Base-by-base conservation (phyloP, 2,888 invertebrate species). In the Lysandra bellargus region DNA sequence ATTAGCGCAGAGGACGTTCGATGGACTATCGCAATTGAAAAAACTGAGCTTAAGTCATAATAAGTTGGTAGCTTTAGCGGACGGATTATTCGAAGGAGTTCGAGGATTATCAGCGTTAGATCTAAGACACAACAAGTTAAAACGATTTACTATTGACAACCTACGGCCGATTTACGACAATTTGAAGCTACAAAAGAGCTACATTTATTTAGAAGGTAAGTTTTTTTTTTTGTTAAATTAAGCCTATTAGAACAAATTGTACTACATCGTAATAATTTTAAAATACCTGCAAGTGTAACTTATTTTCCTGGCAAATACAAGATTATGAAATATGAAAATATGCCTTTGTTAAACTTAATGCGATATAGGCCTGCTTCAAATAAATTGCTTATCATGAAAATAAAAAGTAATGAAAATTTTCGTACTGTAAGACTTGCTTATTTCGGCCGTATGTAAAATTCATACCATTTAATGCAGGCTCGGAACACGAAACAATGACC, bases 161-260 rank as follows among this genome's bases (percentile, higher is more conserved):
- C 92, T 97, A 81, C 95, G 96, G 85, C 97, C 97, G 44, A 96
- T 98, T 88, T 95, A 97, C 87, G 96, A 96, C 85, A 97, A 97
- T 88, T 95, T 98, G 87, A 96, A 96, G 91, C 96, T 96, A 87
- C 95, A 94, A 82, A 96, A 96, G 83, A 97, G 97, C 87, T 96
- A 96, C 89, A 96, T 98, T 85, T 96, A 96, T 87, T 92, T 98
- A 83, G 96, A 96, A 94, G 97, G 98, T 98, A 92, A 95, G 96
- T 76, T 14, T 5, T 4, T 1, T 49, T 23, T 44, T 23, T 49
- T 7, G 17, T 30, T 61, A 23, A 64, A 30, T 23, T 23, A 30
- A 53, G 53, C 14, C 53, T 53, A 14, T 53, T 14, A 0, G 1
- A 14, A 53, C 0, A 14, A 1, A 4, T 53, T 14, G 53, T 12